Percentiles rank a stretch among this genome's conserved stretches.
Conservation (phyloP, 2,888 invertebrate genomes). For the Rhimphoctona megacephalus region DNA sequence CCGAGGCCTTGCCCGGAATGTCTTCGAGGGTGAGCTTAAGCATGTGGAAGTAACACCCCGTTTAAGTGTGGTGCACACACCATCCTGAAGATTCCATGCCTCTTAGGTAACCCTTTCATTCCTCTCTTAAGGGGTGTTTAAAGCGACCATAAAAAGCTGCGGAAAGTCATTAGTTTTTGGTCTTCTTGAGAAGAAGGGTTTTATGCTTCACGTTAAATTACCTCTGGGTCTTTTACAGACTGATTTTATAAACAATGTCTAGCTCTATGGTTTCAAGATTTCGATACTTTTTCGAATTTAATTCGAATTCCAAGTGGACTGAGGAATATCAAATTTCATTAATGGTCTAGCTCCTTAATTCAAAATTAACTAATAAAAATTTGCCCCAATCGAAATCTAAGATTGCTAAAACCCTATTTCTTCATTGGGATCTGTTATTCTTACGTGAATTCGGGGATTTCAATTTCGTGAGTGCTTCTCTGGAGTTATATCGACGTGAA, state of each 20-base stretch:
- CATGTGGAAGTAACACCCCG: slow-evolving; percentile 73
- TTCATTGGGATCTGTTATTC: neutral
- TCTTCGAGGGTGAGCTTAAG: slow-evolving; percentile 69
- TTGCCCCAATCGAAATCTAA: neutral
- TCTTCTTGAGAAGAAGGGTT: neutral
- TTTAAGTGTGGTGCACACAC: slow-evolving; percentile 55
- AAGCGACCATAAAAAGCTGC: slow-evolving; percentile 10
- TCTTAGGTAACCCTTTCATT: slow-evolving; percentile 30
- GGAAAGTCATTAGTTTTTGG: neutral
- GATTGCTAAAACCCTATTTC: neutral
- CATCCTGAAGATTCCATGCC: slow-evolving; percentile 63
- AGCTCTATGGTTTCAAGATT: neutral
- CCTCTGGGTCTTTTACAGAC: neutral
- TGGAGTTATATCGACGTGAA: neutral
- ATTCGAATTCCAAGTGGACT: neutral
- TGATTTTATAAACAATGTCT: neutral
- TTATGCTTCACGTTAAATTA: neutral
- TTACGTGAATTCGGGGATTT: slow-evolving; percentile 15
- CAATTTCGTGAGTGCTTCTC: slow-evolving; percentile 25
- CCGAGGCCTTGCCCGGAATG: slow-evolving; percentile 66
- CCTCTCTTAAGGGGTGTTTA: slow-evolving; percentile 17
- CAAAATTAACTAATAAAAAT: neutral
- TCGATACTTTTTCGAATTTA: neutral
- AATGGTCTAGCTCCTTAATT: neutral
- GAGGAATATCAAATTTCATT: neutral